Evolutionary conservation across 2,113 vertebrate species (phyloP).

Genomic region (Aramus guarauna): DNA sequence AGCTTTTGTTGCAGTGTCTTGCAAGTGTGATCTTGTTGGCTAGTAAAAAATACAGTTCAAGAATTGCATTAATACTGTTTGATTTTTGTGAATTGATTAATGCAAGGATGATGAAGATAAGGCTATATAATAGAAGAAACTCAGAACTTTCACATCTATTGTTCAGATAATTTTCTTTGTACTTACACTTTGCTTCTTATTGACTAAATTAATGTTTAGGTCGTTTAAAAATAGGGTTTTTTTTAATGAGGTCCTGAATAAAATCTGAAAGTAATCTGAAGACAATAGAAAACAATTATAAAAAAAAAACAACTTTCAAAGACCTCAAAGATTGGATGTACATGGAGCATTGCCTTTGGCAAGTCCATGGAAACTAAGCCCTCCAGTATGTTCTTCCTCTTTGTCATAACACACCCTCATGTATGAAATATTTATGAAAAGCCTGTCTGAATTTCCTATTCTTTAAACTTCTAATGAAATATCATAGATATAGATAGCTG

Average conservation of each 20-base stretch:
- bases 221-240: background rate
- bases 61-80: background rate
- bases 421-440: background rate
- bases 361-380: background rate
- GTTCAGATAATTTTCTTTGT: background rate
- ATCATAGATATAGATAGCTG: background rate
- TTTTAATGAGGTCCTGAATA: background rate
- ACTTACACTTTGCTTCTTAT: background rate
- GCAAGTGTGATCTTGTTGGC: background rate
- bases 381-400: background rate
- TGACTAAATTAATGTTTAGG: background rate
- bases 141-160: background rate
- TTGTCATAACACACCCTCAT: background rate
- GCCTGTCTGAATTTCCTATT: background rate
- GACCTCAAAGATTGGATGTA: background rate
- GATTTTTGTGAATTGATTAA: background rate
- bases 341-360: background rate
- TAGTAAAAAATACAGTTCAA: background rate
- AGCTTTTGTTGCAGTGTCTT: background rate
- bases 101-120: background rate
- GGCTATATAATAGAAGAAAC: background rate
- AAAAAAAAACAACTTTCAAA: background rate
- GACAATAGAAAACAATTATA: background rate
- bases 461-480: background rate
- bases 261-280: background rate